Base-by-base conservation (phyloP, 2,888 invertebrate genomes). In the Meghimatium bilineatum region DNA sequence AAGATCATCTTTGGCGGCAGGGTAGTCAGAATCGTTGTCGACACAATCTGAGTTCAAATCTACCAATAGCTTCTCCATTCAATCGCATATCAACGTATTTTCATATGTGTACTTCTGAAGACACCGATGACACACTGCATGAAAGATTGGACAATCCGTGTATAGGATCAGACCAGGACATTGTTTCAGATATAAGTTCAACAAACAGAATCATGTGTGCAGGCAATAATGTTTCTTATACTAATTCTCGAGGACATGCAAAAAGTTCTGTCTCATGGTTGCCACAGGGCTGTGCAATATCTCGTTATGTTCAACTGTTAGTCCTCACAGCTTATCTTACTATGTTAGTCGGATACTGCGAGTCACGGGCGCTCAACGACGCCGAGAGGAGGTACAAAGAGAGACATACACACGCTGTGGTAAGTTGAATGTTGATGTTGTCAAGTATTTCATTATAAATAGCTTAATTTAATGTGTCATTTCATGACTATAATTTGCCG, bases 271-370 rank as follows among this genome's bases (percentile, higher is more conserved):
- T 14, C 14, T 49, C n/a, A 44, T 49, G 23, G 72, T 26, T 72
- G 12, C 23, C 23, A 17, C 69, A 36, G 1, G 20, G 69, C 36
- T 23, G 69, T 8, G 8, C 23, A 5, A 23, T 69, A 8, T 14
- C 36, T 6, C 56, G 23, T 3, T 56, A 56, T 56, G 20, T 6
- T 56, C 69, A 69, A 56, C 75, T 75, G 26, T 34, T 56, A 38
- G 75, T 29, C 23, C 75, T 75, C 32, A 75, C 56, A 29, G 56
- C 29, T 26, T 75, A 34, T 44, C 56, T 75, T 32, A 5, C 29
- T 17, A 23, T 60, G 75, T 75, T 52, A 56, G 75, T 75, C 29
- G 75, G 75, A 75, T 56, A 75, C 56, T 12, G 32, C 26, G 75
- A 75, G 75, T 32, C 23, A 23, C 32, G 56, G 29, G 34, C 75